A percentile compares a stretch with the other conserved stretches of the same genome.
Conservation (phyloP, 2,797 vertebrate genomes). For the Pteropus rufus region DNA sequence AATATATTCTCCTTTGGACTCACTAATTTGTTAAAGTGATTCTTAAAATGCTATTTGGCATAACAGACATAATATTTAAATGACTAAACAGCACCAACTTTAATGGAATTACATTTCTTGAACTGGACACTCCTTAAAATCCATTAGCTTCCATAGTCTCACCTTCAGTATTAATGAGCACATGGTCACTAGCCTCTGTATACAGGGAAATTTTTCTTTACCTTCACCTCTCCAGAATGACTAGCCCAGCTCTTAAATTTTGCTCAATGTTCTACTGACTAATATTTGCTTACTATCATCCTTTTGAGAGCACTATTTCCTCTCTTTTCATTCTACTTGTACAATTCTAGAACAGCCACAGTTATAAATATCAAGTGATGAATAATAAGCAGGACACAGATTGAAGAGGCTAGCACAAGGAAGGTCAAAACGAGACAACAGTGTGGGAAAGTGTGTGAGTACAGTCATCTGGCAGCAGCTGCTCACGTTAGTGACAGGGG, state of each 20-base stretch:
- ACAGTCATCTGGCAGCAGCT: not conserved
- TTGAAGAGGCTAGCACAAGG: not conserved
- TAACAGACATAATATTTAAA: not conserved
- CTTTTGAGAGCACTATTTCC: not conserved
- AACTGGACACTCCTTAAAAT: not conserved
- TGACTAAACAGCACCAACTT: not conserved
- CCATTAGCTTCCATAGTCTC: not conserved
- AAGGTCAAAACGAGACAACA: not conserved
- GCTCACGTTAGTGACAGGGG: not conserved
- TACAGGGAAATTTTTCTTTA: not conserved
- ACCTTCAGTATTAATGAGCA: not conserved
- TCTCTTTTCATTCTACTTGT: not conserved
- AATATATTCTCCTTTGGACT: not conserved
- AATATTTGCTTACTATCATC: not conserved
- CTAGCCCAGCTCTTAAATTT: not conserved
- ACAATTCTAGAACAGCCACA: not conserved
- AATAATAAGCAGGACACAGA: not conserved
- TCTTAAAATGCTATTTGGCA: not conserved
- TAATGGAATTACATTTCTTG: not conserved
- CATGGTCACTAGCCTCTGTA: not conserved
- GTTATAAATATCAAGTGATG: not conserved
- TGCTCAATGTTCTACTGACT: not conserved
- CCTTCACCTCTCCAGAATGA: not conserved
- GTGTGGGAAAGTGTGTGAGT: not conserved
- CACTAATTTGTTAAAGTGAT: not conserved